Percentiles rank a stretch among this genome's conserved stretches.
phyloP scores from a whole-genome alignment of 1,140 invertebrate genomes.

The Hylyphantes graminicola region DNA sequence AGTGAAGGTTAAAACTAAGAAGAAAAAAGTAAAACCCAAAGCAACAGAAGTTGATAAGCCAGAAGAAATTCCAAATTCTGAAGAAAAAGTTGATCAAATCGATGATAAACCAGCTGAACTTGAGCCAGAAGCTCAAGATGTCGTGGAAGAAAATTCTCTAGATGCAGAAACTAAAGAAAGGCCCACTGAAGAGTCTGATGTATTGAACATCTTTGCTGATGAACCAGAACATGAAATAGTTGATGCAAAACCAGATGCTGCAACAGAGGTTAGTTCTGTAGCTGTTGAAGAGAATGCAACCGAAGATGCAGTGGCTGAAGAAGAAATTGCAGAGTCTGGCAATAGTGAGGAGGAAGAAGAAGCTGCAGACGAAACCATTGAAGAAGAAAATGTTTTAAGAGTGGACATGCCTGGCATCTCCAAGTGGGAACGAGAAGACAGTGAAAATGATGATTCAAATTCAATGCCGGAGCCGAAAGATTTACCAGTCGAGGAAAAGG shows the following conservation, averaged over 20 bases:
- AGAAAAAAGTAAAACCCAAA: constrained; percentile 63
- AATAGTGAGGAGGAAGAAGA: constrained; percentile 35
- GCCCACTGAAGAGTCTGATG: constrained; percentile 23
- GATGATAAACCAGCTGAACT: neutral
- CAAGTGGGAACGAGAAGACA: constrained; percentile 87
- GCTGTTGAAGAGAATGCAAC: neutral
- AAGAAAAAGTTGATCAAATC: neutral
- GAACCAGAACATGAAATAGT: constrained; percentile 11
- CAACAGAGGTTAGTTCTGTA: neutral
- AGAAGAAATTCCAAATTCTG: neutral
- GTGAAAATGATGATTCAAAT: constrained; percentile 67
- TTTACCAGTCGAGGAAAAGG: constrained; percentile 60
- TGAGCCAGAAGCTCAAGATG: neutral
- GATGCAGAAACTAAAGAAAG: constrained; percentile 13
- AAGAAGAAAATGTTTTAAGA: constrained; percentile 68
- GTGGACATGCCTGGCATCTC: constrained; percentile 80
- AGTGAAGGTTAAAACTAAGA: constrained; percentile 62
- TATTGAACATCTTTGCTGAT: constrained; percentile 35
- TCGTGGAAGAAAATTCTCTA: neutral
- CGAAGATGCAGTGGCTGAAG: constrained; percentile 22
- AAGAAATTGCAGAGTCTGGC: constrained; percentile 52
- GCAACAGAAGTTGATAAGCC: constrained; percentile 64
- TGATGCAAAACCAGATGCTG: neutral
- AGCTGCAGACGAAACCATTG: constrained; percentile 33
- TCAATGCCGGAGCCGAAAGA: constrained; percentile 15